Percentiles rank a stretch among this genome's conserved stretches.
These are phyloP conservation scores for Bufo gargarizans DNA, from an alignment of 2,113 vertebrate genomes.

Conservation along the genomic window DNA sequence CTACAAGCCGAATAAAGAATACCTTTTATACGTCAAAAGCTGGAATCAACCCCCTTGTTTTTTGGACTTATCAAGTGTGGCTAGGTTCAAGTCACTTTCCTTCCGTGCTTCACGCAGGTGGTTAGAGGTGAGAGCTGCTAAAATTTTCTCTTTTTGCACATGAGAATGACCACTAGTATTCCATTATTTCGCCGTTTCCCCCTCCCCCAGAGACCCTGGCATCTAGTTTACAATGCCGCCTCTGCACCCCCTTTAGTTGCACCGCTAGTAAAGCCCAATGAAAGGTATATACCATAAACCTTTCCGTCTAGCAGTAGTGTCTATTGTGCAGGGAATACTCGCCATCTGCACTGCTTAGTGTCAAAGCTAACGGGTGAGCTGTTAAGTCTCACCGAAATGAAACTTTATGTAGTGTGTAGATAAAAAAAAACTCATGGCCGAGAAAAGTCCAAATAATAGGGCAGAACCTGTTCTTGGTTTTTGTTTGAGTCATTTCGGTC, in stretches of 20 bases:
- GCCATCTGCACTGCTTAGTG: constrained; percentile 25
- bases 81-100: too few relatives aligned
- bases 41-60: too few relatives aligned
- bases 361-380: constrained; percentile 11
- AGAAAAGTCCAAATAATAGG: constrained; percentile 3
- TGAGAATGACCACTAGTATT: neutral
- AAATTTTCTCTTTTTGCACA: too few relatives aligned
- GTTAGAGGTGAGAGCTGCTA: too few relatives aligned
- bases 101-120: too few relatives aligned
- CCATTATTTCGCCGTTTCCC: neutral
- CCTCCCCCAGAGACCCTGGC: neutral
- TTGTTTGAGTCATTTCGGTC: constrained; percentile 20
- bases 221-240: neutral
- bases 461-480: neutral
- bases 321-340: neutral
- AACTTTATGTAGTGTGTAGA: neutral
- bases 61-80: too few relatives aligned
- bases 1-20: too few relatives aligned
- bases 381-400: constrained; percentile 6
- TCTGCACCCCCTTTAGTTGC: neutral
- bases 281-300: neutral
- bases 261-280: neutral
- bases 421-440: neutral
- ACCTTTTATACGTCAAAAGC: too few relatives aligned
- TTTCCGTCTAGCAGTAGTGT: neutral